These are phyloP conservation scores for Apogon hyalosoma DNA, from an alignment of 2,797 vertebrate genomes.

Conservation along the genomic window DNA sequence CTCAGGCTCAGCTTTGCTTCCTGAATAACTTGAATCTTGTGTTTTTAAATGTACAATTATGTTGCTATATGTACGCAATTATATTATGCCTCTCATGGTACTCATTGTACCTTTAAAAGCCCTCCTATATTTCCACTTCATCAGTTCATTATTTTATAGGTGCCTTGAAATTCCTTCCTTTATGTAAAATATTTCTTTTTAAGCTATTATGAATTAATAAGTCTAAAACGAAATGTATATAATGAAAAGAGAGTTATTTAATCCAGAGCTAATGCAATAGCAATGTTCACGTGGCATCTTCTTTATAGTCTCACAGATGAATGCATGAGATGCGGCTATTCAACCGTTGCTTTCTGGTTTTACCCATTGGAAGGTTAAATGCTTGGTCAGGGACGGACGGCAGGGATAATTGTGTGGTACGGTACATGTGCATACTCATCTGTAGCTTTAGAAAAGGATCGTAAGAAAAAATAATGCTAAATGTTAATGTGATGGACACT, in stretches of 20 bases:
- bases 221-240: no score
- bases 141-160: slow-evolving; percentile 19
- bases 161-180: slow-evolving; percentile 25
- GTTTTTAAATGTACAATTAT: not conserved
- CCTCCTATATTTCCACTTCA: no score
- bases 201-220: not conserved
- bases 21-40: slow-evolving; percentile 24
- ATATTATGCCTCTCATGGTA: slow-evolving; percentile 11
- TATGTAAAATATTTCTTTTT: no score
- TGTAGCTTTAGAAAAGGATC: slow-evolving; percentile 30
- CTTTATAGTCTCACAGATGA: no score
- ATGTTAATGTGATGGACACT: no score
- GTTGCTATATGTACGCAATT: slow-evolving; percentile 13
- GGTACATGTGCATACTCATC: slow-evolving; percentile 31
- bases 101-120: not conserved
- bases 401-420: slow-evolving; percentile 15
- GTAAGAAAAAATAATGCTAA: no score
- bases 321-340: slow-evolving; percentile 6
- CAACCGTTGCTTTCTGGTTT: slow-evolving; percentile 14
- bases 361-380: slow-evolving; percentile 26
- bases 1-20: slow-evolving; percentile 23
- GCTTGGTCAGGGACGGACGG: slow-evolving; percentile 36
- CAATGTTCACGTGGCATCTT: no score
- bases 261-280: no score
- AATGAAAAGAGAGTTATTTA: no score